These are phyloP conservation scores for Hypena proboscidalis DNA, from an alignment of 2,888 invertebrate species.

Conservation along the genomic window DNA sequence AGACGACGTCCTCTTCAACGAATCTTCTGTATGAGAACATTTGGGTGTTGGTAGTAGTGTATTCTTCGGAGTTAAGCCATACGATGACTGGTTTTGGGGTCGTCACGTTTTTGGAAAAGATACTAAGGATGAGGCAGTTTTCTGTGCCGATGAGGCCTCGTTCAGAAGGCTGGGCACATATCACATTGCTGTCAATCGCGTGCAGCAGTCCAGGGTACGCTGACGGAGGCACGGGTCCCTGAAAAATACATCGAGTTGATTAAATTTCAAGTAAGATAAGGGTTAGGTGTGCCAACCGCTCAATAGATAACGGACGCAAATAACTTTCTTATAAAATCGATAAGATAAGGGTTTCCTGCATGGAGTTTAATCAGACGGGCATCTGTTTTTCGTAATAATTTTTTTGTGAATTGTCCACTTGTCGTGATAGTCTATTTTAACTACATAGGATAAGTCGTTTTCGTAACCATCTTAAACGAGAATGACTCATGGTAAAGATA, in stretches of 20 bases:
- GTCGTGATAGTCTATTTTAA: too few species aligned
- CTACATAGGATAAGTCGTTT: too few species aligned
- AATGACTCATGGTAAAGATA: too few species aligned
- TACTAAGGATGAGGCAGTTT: slow-evolving; percentile 68
- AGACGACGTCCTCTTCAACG: slow-evolving; percentile 87
- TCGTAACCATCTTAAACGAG: too few species aligned
- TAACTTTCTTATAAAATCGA: slow-evolving; percentile 22
- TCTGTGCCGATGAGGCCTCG: slow-evolving; percentile 68
- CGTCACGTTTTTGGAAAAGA: slow-evolving; percentile 62
- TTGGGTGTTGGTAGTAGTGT: slow-evolving; percentile 48
- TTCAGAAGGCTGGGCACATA: slow-evolving; percentile 66
- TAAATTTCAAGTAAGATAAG: slow-evolving; percentile 20
- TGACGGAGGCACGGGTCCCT: slow-evolving; percentile 45
- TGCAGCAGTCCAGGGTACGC: slow-evolving; percentile 45
- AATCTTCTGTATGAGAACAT: slow-evolving; percentile 83
- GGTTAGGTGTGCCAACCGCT: slow-evolving; percentile 8
- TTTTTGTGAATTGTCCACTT: too few species aligned
- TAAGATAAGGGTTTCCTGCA: slow-evolving; percentile 18
- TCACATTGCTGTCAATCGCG: slow-evolving; percentile 54
- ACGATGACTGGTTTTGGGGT: slow-evolving; percentile 68
- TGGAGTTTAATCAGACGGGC: slow-evolving; percentile 13
- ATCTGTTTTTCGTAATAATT: background rate
- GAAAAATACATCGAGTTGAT: slow-evolving; percentile 37
- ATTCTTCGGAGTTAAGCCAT: slow-evolving; percentile 71
- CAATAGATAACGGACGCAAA: slow-evolving; percentile 26